These are phyloP conservation scores for Linnaemya vulpina DNA, from an alignment of 2,888 invertebrate species.

Conservation along the genomic window DNA sequence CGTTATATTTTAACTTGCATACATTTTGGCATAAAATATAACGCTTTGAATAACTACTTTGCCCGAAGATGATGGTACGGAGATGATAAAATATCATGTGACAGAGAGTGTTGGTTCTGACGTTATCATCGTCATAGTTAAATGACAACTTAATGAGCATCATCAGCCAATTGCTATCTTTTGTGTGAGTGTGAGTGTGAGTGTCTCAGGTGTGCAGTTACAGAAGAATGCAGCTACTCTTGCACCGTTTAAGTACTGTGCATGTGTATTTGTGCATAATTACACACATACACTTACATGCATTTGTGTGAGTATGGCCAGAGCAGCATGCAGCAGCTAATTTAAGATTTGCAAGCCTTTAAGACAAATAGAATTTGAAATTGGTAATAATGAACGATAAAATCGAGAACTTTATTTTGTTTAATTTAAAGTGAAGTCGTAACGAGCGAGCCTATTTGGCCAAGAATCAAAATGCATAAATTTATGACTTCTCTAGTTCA, in stretches of 20 bases:
- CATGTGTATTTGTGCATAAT: background rate
- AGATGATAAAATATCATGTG: conserved; percentile 20
- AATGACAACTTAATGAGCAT: conserved; percentile 57
- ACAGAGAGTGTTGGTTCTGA: background rate
- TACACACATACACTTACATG: background rate
- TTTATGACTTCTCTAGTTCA: background rate
- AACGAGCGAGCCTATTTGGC: background rate
- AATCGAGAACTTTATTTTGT: background rate
- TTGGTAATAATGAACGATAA: conserved; percentile 9
- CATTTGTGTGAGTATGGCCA: no score
- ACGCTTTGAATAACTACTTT: conserved; percentile 33
- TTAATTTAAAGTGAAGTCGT: background rate
- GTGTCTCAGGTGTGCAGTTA: conserved; percentile 53
- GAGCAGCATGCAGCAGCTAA: conserved; percentile 17
- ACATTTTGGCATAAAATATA: conserved; percentile 25
- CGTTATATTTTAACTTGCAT: conserved; percentile 28
- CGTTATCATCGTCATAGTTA: conserved; percentile 11
- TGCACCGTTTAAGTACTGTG: background rate
- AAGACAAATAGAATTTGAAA: conserved; percentile 2
- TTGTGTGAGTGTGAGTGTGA: conserved; percentile 30
- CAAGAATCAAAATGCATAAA: no score
- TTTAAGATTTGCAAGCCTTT: conserved; percentile 14
- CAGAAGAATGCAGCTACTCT: background rate
- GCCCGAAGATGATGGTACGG: background rate
- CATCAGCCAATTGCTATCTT: conserved; percentile 54